Conservation (phyloP, 2,888 invertebrate genomes). For the Harmothoe impar region DNA sequence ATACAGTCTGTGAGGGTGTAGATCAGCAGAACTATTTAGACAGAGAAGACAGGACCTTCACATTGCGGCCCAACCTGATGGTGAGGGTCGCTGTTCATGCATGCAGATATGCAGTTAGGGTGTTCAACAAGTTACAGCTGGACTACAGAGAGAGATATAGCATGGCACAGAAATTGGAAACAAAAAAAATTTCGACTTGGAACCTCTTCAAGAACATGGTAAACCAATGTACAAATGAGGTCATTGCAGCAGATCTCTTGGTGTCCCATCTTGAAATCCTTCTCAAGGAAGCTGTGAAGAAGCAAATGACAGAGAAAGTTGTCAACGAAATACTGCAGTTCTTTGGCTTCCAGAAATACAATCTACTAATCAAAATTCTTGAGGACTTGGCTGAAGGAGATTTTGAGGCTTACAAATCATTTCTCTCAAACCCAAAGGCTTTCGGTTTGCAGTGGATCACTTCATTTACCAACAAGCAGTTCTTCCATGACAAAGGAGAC, state of each 20-base stretch:
- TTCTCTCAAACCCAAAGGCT: neutral
- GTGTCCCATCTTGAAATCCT: neutral
- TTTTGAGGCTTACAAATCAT: constrained; percentile 26
- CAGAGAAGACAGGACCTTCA: neutral
- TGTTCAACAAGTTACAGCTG: constrained; percentile 11
- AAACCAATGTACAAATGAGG: neutral
- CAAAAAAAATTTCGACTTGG: neutral
- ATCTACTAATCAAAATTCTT: constrained; percentile 34
- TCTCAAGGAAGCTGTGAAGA: neutral
- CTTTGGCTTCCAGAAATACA: neutral
- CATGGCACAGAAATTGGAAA: neutral
- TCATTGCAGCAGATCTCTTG: constrained; percentile 40
- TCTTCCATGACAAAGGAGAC: neutral
- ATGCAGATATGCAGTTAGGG: neutral
- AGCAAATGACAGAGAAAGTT: neutral
- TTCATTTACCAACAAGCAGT: constrained; percentile 2
- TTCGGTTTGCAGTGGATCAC: constrained; percentile 42
- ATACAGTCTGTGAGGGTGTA: constrained; percentile 17
- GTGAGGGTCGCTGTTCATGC: constrained; percentile 37
- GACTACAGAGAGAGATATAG: constrained; percentile 30
- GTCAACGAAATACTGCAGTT: neutral
- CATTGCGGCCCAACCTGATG: constrained; percentile 4
- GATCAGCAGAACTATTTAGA: neutral
- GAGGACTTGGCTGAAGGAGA: constrained; percentile 46
- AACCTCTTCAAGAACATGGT: constrained; percentile 35